Base-by-base conservation (phyloP, 2,113 vertebrate genomes). In the Pyrgilauda ruficollis region DNA sequence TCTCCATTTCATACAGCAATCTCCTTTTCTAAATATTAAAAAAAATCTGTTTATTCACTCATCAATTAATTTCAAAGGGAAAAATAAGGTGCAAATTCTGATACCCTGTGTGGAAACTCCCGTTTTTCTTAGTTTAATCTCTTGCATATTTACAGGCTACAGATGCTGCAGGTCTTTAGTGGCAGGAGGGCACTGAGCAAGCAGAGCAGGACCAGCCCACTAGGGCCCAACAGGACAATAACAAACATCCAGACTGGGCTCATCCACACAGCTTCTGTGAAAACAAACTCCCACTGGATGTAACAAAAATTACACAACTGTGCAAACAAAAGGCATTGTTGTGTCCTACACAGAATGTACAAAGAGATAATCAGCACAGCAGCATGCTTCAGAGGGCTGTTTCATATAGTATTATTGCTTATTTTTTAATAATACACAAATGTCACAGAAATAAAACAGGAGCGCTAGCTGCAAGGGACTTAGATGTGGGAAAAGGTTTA, bases 401-500 rank as follows among this genome's bases (percentile, higher is more conserved):
- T 82, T 73, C 61, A 49, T 81, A 70, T 2, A 80, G 28, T 8
- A 69, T 82, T 82, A 84, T 61, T 84, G 73, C 80, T 89, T 87
- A 50, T 58, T 87, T 90, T 92, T 94, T 91, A 89, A 72, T 84
- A 89, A 78, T 52, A 39, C 27, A 46, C 28, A 89, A 91, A 92
- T 44, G 64, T 24, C 61, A 61, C 35, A 87, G 76, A 94, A 94
- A 86, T 58, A 62, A 92, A 87, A 59, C 76, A 94, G 56, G 53
- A 88, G 30, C 33, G 31, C n/a, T 77, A 74, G 49, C 47, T 93
- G 61, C 35, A 75, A 90, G 83, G 46, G 80, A 78, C 26, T 15
- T 41, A 46, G 59, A 62, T 33, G 44, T 31, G 31, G 61, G 73
- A 91, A 90, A 95, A 86, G 9, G 31, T 80, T 95, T 86, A 78